phyloP scores from a whole-genome alignment of 2,888 invertebrate genomes.

The Cerastoderma edule region DNA sequence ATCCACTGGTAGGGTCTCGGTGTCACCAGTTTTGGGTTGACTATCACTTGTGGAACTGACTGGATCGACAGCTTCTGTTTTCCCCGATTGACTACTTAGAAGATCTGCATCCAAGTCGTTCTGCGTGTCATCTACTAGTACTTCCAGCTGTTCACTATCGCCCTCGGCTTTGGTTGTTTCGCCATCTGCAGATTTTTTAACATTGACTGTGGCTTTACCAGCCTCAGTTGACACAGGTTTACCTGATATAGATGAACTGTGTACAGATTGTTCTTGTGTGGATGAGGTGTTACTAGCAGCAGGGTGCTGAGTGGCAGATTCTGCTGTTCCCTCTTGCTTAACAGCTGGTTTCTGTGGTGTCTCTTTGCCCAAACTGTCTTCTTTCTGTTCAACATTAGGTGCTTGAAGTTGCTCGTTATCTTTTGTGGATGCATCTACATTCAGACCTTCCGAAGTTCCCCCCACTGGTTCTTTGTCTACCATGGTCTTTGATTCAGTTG shows the following conservation, averaged over 20 bases:
- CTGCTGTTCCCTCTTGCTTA: not conserved
- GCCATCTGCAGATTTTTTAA: slow-evolving; percentile 31
- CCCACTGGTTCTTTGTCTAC: slow-evolving; percentile 10
- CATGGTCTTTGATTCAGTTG: not conserved
- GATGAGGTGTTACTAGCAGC: no score
- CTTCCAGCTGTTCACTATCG: slow-evolving; percentile 83
- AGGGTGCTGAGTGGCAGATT: not conserved
- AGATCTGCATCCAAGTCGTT: slow-evolving; percentile 83
- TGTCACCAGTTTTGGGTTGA: slow-evolving; percentile 66
- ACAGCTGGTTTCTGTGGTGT: not conserved
- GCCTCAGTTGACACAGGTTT: slow-evolving; percentile 31
- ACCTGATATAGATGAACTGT: slow-evolving; percentile 3
- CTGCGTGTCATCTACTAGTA: slow-evolving; percentile 83
- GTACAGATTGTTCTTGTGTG: not conserved
- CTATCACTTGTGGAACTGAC: slow-evolving; percentile 56
- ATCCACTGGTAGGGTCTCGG: slow-evolving; percentile 2
- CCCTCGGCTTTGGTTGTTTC: slow-evolving; percentile 57
- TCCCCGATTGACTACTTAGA: slow-evolving; percentile 51
- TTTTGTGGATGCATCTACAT: slow-evolving; percentile 15
- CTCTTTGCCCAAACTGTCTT: no score
- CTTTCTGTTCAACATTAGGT: not conserved
- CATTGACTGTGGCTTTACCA: slow-evolving; percentile 18
- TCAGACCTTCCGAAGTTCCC: slow-evolving; percentile 23
- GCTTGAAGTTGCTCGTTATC: not conserved
- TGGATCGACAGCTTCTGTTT: slow-evolving; percentile 31